Conservation (phyloP, 2,797 vertebrate species). For the Muscicapa comitata region DNA sequence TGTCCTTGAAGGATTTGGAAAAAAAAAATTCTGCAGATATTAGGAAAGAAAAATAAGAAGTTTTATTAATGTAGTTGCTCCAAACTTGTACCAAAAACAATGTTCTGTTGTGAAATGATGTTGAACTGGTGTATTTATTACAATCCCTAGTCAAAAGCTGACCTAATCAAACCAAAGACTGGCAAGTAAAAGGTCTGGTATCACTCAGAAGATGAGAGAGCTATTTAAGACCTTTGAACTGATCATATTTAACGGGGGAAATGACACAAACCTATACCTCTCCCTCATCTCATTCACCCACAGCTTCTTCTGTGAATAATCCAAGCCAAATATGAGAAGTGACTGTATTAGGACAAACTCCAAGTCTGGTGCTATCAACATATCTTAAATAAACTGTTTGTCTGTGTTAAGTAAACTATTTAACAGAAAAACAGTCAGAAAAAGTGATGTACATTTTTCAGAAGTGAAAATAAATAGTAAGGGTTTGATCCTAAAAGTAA, state of each 20-base stretch:
- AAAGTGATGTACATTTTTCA: background rate
- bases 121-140: background rate
- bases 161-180: background rate
- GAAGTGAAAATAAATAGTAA: background rate
- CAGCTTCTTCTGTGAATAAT: background rate
- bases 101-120: accelerated
- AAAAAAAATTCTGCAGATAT: background rate
- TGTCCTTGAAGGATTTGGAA: background rate
- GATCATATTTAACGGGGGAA: background rate
- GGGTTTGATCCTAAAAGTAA: background rate
- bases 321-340: constrained; percentile 19
- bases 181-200: background rate
- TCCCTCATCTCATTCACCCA: background rate
- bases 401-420: background rate
- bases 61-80: background rate
- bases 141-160: background rate
- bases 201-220: background rate
- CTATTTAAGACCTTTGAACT: background rate
- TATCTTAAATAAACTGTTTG: constrained; percentile 24
- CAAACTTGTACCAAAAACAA: background rate
- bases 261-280: background rate
- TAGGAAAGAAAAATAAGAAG: background rate
- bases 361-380: background rate
- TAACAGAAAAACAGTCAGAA: background rate
- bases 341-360: background rate